These are phyloP conservation scores for Cryptocheilus praepositus DNA, from an alignment of 2,888 invertebrate genomes.

Conservation along the genomic window DNA sequence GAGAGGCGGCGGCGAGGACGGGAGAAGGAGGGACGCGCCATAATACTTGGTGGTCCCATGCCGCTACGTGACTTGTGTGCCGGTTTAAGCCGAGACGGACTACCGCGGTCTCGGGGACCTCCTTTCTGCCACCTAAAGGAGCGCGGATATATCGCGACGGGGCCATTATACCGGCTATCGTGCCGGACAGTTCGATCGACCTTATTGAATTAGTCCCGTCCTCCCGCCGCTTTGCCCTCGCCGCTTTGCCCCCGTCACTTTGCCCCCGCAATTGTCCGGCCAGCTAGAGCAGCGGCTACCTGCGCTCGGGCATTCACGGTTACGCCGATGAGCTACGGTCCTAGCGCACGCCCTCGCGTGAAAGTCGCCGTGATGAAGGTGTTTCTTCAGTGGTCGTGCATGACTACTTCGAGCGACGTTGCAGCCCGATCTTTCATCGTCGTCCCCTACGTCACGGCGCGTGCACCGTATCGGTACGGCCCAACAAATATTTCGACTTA, in stretches of 20 bases:
- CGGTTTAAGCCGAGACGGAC: constrained; percentile 50
- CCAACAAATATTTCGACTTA: no score
- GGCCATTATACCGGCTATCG: constrained; percentile 54
- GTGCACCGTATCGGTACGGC: no score
- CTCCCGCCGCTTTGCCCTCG: constrained; percentile 6
- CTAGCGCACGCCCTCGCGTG: no score
- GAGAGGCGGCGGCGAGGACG: constrained; percentile 19
- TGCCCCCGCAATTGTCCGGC: not conserved
- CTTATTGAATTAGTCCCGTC: constrained; percentile 61
- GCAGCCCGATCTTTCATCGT: no score
- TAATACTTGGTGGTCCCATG: constrained; percentile 65
- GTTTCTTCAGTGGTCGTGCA: no score
- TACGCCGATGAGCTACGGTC: no score
- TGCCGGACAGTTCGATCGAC: constrained; percentile 52
- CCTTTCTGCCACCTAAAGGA: constrained; percentile 50
- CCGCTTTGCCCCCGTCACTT: not conserved
- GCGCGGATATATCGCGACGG: constrained; percentile 52
- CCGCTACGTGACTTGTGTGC: constrained; percentile 67
- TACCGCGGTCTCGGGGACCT: constrained; percentile 38
- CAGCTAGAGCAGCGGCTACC: not conserved
- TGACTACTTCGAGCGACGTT: no score
- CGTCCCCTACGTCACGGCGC: no score
- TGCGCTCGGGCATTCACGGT: not conserved
- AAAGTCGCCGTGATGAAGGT: no score
- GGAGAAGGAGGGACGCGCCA: constrained; percentile 49